Percentiles rank a stretch among this genome's conserved stretches.
These are phyloP conservation scores for Oxyura jamaicensis DNA, from an alignment of 2,113 vertebrate species.

Conservation along the genomic window DNA sequence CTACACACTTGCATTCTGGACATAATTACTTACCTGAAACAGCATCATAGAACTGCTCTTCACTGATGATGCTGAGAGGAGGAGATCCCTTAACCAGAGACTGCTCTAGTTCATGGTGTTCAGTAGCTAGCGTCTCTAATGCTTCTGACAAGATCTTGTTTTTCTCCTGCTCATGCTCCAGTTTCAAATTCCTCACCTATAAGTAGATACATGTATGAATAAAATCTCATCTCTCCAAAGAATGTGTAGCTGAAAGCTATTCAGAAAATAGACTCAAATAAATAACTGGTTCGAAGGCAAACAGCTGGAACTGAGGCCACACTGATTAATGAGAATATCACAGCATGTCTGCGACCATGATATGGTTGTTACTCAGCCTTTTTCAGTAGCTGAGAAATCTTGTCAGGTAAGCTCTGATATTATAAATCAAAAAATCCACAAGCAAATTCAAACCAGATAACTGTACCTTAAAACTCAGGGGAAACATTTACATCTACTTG, in stretches of 20 bases:
- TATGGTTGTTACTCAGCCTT: constrained; percentile 14
- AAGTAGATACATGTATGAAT: constrained; percentile 74
- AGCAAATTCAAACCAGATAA: not conserved
- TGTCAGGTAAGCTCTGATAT: not conserved
- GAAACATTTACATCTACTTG: not conserved
- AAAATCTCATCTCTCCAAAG: constrained; percentile 61
- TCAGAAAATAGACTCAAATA: constrained; percentile 42
- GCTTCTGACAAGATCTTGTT: constrained; percentile 93
- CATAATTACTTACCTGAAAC: constrained; percentile 85
- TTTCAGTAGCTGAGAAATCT: not conserved
- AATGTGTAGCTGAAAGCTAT: constrained; percentile 47
- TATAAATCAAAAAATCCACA: not conserved
- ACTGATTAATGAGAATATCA: constrained; percentile 20
- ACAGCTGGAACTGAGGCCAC: constrained; percentile 47
- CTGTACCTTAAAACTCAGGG: not conserved
- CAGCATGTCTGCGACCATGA: constrained; percentile 1
- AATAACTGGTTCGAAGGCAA: constrained; percentile 32
- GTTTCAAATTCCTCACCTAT: constrained; percentile 90
- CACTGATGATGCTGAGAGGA: constrained; percentile 78
- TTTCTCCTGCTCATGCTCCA: constrained; percentile 93
- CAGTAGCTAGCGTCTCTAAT: constrained; percentile 86
- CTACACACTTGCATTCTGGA: not conserved
- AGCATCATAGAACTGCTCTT: constrained; percentile 93
- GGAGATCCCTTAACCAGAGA: constrained; percentile 82
- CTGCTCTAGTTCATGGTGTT: constrained; percentile 88